Evolutionary conservation across 2,113 vertebrate species (phyloP).

Genomic region (Otis tarda): DNA sequence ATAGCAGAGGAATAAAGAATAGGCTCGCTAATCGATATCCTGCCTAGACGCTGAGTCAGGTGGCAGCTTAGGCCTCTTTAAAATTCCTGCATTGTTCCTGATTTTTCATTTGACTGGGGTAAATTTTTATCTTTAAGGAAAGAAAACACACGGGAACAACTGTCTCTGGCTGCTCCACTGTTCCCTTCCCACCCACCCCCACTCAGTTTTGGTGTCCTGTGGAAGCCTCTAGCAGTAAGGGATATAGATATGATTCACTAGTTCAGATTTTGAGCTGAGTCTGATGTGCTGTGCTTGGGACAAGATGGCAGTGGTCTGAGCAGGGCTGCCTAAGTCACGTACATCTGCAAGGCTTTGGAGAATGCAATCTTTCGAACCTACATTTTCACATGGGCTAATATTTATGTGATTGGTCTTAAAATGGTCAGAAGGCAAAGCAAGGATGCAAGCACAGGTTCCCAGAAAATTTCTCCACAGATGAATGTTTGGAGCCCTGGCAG

Average conservation of each 20-base stretch:
- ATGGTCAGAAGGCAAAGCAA: background rate
- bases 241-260: background rate
- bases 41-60: slow-evolving; percentile 72
- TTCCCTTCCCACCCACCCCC: background rate
- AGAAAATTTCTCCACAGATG: background rate
- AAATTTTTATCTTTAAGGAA: slow-evolving; percentile 53
- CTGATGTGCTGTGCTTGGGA: background rate
- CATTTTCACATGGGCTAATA: background rate
- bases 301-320: background rate
- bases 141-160: slow-evolving; percentile 11
- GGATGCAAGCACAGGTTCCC: slow-evolving; percentile 24
- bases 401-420: background rate
- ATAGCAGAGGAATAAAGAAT: slow-evolving; percentile 69
- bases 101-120: slow-evolving; percentile 9
- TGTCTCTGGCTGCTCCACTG: background rate
- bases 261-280: background rate
- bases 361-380: background rate
- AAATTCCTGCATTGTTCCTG: slow-evolving; percentile 62
- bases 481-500: slow-evolving; percentile 1
- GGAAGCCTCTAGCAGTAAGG: background rate
- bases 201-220: background rate
- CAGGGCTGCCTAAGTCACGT: background rate
- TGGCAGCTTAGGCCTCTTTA: slow-evolving; percentile 56
- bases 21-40: slow-evolving; percentile 66
- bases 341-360: background rate